Evolutionary conservation across 2,797 vertebrate genomes (phyloP).

Genomic region (Podarcis lilfordi): DNA sequence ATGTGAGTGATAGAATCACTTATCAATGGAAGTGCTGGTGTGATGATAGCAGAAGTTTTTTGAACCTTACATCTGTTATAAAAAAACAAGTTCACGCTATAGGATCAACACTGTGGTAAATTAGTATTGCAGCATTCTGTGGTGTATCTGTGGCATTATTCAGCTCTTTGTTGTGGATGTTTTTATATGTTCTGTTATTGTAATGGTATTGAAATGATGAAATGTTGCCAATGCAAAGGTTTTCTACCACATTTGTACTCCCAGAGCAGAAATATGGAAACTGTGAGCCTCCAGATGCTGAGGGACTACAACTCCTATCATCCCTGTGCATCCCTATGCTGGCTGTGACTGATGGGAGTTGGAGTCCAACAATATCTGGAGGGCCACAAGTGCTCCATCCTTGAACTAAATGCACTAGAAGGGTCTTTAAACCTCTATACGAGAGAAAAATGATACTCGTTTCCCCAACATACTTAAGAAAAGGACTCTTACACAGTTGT

Average conservation of each 20-base stretch:
- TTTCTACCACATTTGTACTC: no score
- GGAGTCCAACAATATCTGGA: background rate
- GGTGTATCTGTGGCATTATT: background rate
- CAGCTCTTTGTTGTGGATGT: background rate
- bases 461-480: background rate
- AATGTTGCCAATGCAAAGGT: background rate
- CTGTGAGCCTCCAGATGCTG: background rate
- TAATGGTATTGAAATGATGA: background rate
- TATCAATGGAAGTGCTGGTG: background rate
- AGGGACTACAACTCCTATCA: background rate
- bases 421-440: background rate
- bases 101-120: background rate
- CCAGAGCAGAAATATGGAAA: background rate
- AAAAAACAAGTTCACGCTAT: no score
- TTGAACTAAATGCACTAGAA: background rate
- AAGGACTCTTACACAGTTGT: background rate
- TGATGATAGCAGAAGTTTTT: background rate
- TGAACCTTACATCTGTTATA: no score
- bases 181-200: background rate
- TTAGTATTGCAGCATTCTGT: background rate
- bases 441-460: background rate
- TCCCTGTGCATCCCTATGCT: background rate
- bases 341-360: background rate
- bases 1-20: background rate
- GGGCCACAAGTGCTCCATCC: background rate